Evolutionary conservation across 1,140 invertebrate species (phyloP), one percentile per base, ranked within the genome.

Genomic region (Apis cerana): DNA sequence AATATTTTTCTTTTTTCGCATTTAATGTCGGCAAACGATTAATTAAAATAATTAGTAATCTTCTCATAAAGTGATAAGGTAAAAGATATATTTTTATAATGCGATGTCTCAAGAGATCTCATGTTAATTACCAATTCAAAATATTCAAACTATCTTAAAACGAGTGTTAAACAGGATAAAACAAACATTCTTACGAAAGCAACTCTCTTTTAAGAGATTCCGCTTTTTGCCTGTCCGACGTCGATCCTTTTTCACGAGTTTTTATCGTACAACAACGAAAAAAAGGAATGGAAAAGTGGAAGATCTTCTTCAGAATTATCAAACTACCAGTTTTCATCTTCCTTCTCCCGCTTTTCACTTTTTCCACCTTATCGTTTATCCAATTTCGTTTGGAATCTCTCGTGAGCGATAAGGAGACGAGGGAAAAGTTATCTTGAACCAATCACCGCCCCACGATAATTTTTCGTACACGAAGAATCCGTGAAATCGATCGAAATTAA

Each of bases 401-500:
- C 11, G 9, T 11, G 1, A 21, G 8, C 15, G 33, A 74, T 48
- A 19, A 75, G 71, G 21, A 50, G 23, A n/a, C 43, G 17, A 11
- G 9, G 0, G 10, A 19, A 43, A 12, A 13, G 10, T 19, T 11
- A 67, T 48, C 21, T 9, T 33, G 11, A 5, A 5, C 43, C 21
- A 21, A 48, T 48, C 48, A n/a, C n/a, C 43, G 11, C 15, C 5
- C 7, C 17, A 21, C 10, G 23, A 10, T 21, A 19, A 19, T 59
- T 74, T 59, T 74, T 43, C 52, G 17, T 59, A 59, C 56, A 33
- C 21, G 59, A 33, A 7, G 27, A 43, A 75, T 61, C 58, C 71
- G 21, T 75, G 71, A 80, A 80, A 74, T 54, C 64, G 76, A 78
- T 78, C 62, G 76, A 54, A 43, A 78, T 69, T 56, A 68, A 78